Evolutionary conservation across 2,797 vertebrate genomes (phyloP), one percentile per base, ranked within the genome.

Genomic region (Neosilurus hyrtlii): DNA sequence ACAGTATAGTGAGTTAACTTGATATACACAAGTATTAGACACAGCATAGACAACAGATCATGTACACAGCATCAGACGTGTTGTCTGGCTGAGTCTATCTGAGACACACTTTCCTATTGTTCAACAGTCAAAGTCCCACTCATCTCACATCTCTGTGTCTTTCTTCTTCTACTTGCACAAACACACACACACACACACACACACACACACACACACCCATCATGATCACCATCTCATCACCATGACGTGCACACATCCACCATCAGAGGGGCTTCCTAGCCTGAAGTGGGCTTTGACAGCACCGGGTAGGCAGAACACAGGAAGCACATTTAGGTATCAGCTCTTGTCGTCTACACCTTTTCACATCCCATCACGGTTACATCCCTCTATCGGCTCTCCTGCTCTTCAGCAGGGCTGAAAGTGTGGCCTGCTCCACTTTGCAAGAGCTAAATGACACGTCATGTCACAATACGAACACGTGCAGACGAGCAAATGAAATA

Each of bases 401-500:
- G 82, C 86, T 83, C 87, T 86, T 88, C 86, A 82, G 83, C 79
- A 63, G 68, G 87, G 89, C 84, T 85, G 84, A 84, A 76, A 90
- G 91, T 84, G 91, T 91, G 88, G 84, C 83, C 59, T 90, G 89
- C 91, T 93, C 91, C 90, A 91, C 91, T 94, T 93, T 90, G 90
- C 90, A 88, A 88, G 94, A 96, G 95, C 94, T 94, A 96, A 95
- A 96, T 95, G 96, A 96, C 96, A 94, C 94, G 95, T 96, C 96
- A 94, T 94, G 95, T 96, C 93, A 84, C 93, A 87, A 93, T 94
- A 94, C 93, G 72, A 72, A 94, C 91, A 91, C 94, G 93, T 93
- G 94, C 90, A 96, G 95, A 96, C 94, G 96, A 95, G 92, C 91
- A 90, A 93, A 97, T 98, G 91, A 98, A 99, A 98, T 97, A 98